Base-by-base conservation (phyloP, 2,888 invertebrate species). In the Calliphora vomitoria region DNA sequence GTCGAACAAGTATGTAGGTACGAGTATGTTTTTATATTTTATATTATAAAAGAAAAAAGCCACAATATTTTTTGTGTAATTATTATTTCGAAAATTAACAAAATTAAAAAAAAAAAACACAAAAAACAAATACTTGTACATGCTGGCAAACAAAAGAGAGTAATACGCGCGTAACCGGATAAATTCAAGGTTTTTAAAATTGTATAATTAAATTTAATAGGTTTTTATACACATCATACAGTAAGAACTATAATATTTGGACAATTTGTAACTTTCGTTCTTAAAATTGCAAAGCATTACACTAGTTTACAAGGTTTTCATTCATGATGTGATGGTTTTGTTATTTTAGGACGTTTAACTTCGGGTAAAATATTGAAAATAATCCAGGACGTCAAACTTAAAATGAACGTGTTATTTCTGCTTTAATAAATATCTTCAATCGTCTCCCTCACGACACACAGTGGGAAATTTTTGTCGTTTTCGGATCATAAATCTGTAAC, bases 161-260 rank as follows among this genome's bases (percentile, higher is more conserved):
- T 72, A 25, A 58, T 15, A 64, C 62, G 80, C 75, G 80, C 75
- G 81, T 72, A 82, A 82, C 71, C 76, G 64, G 76, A 72, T 62
- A 81, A 85, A 64, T 81, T 72, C 76, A 85, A 80, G 68, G 85
- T 35, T 76, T 72, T 72, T 64, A 78, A 47, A 85, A 71, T 76
- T 25, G 62, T 76, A 44, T 69, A 80, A 80, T 85, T 75, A 80
- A 66, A 58, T 74, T 79, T 84, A 74, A 68, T 69, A 62, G 62
- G 10, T 69, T 35, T 50, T 75, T 50, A 64, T 64, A 41, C 41
- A 64, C 53, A 66, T 60, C 44, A 62, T 5, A 62, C 47, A 35
- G 25, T 44, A 25, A 47, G 50, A 69, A 5, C 13, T 25, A n/a
- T 55, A 41, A 41, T 11, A 41, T 53, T 13, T 25, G n/a, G 25